Evolutionary conservation across 2,888 invertebrate species (phyloP), one percentile per base, ranked within the genome.

Genomic region (Agrochola lota): DNA sequence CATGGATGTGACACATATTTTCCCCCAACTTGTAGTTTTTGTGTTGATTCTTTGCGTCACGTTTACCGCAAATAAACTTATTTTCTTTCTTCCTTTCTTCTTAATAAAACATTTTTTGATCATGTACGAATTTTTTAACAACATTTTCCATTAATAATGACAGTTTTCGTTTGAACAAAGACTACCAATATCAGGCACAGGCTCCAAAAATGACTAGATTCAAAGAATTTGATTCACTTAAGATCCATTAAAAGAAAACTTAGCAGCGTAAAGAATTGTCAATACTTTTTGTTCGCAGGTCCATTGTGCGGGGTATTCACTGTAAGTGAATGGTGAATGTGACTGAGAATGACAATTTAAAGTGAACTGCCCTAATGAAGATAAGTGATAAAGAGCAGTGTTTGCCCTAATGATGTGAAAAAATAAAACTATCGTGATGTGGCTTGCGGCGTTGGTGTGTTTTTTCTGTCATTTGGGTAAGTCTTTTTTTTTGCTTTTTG

Each of bases 371-470:
- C 74, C 83, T 84, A 88, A 87, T 84, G 88, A 90, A 88, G 87
- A 88, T 80, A 88, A 88, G 91, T 90, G 89, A 87, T 85, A 88
- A 85, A 85, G 89, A 84, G 85, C 81, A 83, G 88, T 84, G 85
- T 87, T 89, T 83, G 81, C 84, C 86, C 89, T 94, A 94, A 95
- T 95, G 92, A 95, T 96, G 95, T 95, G 95, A 95, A 94, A 91
- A 93, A 91, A 90, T 81, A 91, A 92, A 92, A 87, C 83, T 79
- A 85, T 91, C 92, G 94, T 90, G 91, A 95, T 96, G 96, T 94
- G 95, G 94, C 90, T 95, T 88, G 91, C 93, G 89, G 93, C 92
- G 89, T 91, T 95, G 91, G 91, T 95, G 92, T 95, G 92, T 90
- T 91, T 95, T 80, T 92, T 95, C 88, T 93, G 93, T 91, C 94